These are phyloP conservation scores for Delichon dasypus DNA, from an alignment of 2,797 vertebrate genomes.

Conservation along the genomic window DNA sequence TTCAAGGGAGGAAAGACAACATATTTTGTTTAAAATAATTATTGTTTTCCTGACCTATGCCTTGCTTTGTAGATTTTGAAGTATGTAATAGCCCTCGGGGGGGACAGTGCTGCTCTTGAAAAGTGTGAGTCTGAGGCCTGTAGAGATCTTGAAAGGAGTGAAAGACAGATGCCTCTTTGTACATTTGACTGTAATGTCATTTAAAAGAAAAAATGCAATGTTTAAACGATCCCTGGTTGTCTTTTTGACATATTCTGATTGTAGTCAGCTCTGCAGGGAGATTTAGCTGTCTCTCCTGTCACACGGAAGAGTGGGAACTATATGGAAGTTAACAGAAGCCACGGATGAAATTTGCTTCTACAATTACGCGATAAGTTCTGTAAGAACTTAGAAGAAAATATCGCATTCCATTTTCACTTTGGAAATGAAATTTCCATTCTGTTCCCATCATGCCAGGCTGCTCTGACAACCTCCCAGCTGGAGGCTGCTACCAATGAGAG, in stretches of 20 bases:
- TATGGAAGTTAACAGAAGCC: neutral
- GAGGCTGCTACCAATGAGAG: neutral
- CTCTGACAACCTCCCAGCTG: neutral
- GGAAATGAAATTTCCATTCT: neutral
- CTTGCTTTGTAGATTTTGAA: neutral
- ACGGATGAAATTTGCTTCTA: conserved; percentile 11
- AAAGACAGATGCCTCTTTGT: conserved; percentile 7
- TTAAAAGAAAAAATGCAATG: conserved; percentile 27
- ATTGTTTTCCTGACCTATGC: neutral
- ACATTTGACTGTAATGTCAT: neutral
- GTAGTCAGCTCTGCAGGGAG: conserved; percentile 8
- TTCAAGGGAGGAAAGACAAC: neutral
- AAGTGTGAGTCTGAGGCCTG: neutral
- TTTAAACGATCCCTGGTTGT: conserved; percentile 12
- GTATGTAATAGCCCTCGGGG: neutral
- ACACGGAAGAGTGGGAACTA: neutral
- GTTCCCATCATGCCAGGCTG: neutral
- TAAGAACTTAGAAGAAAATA: conserved; percentile 11
- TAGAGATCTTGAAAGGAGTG: conserved; percentile 33
- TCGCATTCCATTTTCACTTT: neutral
- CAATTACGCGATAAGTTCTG: neutral
- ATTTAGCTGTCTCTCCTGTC: conserved; percentile 25
- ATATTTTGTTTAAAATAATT: neutral
- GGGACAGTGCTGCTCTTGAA: neutral
- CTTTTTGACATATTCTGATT: conserved; percentile 39